These are phyloP conservation scores for Meloe dianella DNA, from an alignment of 2,888 invertebrate genomes.

Conservation along the genomic window DNA sequence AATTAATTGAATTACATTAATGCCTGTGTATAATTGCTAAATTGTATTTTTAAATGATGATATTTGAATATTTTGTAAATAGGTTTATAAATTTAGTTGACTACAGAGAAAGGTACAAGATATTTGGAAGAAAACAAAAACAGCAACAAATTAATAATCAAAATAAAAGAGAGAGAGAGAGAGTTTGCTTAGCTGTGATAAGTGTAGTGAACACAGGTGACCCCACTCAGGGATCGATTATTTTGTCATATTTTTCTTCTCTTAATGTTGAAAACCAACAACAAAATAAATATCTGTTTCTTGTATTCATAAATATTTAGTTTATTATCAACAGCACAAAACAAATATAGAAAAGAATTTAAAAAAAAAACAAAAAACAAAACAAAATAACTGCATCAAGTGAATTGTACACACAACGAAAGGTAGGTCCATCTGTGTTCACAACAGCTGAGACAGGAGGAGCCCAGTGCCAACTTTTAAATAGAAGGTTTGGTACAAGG, in stretches of 20 bases:
- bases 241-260: conserved; percentile 35
- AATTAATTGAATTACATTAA: conserved; percentile 4
- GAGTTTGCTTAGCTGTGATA: conserved; percentile 54
- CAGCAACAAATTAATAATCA: not conserved
- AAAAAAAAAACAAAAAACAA: no score
- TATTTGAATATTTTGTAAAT: conserved; percentile 36
- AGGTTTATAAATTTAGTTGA: conserved; percentile 34
- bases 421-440: conserved; percentile 65
- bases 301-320: conserved; percentile 7
- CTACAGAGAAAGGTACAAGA: conserved; percentile 41
- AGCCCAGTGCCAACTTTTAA: conserved; percentile 79
- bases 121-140: conserved; percentile 34
- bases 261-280: conserved; percentile 13
- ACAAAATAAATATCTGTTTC: conserved; percentile 1
- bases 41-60: conserved; percentile 24
- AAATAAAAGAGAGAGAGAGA: not conserved
- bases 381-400: conserved; percentile 12
- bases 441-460: conserved; percentile 60
- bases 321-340: conserved; percentile 26
- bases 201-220: conserved; percentile 59
- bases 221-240: conserved; percentile 41
- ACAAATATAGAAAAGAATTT: conserved; percentile 1
- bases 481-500: conserved; percentile 81
- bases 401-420: conserved; percentile 42
- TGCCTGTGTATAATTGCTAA: conserved; percentile 14